Conservation (phyloP, 2,113 vertebrate species). For the Laticauda colubrina region DNA sequence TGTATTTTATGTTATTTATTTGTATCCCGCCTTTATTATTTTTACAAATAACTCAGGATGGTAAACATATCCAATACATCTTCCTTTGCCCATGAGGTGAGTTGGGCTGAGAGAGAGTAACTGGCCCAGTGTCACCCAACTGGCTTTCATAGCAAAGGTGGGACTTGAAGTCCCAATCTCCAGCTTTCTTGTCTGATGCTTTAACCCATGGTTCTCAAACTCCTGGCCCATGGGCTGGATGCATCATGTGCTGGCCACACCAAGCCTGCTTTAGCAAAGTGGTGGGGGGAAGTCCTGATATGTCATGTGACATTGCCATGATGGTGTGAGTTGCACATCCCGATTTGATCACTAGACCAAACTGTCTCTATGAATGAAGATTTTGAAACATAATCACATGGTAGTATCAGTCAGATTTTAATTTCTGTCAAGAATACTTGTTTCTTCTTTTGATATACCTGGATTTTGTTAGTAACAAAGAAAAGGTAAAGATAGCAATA, state of each 20-base stretch:
- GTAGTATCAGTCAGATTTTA: background rate
- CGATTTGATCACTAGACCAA: background rate
- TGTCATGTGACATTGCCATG: too few species aligned
- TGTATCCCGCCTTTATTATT: background rate
- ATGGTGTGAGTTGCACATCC: too few species aligned
- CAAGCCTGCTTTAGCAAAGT: too few species aligned
- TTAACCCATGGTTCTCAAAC: too few species aligned
- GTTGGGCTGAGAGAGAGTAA: background rate
- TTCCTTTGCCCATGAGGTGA: background rate
- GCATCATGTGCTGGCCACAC: too few species aligned
- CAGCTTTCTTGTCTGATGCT: background rate
- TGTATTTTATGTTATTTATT: background rate
- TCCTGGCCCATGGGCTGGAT: too few species aligned
- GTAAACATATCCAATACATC: background rate
- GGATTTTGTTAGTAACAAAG: background rate
- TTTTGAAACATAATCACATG: background rate
- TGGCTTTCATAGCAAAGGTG: background rate
- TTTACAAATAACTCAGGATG: background rate
- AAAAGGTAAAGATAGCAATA: background rate
- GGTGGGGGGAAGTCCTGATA: too few species aligned
- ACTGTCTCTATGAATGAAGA: background rate
- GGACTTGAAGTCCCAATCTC: background rate
- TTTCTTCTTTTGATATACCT: background rate
- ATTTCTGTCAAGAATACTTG: background rate
- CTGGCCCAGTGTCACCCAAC: background rate